Evolutionary conservation across 2,113 vertebrate species (phyloP).

Genomic region (Marmota flaviventris): DNA sequence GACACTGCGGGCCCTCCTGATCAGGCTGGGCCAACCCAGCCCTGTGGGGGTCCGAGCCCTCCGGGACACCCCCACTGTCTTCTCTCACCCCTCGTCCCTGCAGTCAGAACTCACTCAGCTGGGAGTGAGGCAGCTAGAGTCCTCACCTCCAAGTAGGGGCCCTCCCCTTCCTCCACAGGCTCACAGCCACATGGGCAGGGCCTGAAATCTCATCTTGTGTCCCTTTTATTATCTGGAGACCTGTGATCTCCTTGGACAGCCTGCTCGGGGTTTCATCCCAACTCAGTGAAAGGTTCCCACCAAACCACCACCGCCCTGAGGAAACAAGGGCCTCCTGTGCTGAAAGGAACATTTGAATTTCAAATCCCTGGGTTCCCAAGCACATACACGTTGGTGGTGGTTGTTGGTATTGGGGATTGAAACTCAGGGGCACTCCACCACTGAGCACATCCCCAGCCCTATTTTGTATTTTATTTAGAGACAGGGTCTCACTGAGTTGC

Average conservation of each 20-base stretch:
- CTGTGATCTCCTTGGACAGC: not conserved
- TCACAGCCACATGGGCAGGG: not conserved
- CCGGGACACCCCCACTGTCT: not conserved
- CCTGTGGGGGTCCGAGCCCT: not conserved
- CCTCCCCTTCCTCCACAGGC: not conserved
- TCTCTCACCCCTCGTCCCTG: fast-evolving
- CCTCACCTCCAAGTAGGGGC: not conserved
- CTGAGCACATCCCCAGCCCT: no score
- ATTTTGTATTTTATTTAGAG: no score
- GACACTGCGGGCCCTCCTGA: not conserved
- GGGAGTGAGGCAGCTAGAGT: not conserved
- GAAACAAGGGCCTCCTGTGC: not conserved
- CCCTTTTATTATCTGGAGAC: not conserved
- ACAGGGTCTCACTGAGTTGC: no score
- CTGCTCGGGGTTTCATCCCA: fast-evolving
- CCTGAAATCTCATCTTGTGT: not conserved
- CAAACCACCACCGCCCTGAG: not conserved
- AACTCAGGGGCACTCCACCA: no score
- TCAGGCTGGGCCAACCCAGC: not conserved
- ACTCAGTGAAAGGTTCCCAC: not conserved
- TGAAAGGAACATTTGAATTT: not conserved
- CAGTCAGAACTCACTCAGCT: not conserved
- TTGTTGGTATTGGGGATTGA: no score
- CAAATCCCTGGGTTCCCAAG: not conserved
- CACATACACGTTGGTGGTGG: not conserved